Conservation (phyloP, 2,797 vertebrate genomes). For the Garrulus glandarius region DNA sequence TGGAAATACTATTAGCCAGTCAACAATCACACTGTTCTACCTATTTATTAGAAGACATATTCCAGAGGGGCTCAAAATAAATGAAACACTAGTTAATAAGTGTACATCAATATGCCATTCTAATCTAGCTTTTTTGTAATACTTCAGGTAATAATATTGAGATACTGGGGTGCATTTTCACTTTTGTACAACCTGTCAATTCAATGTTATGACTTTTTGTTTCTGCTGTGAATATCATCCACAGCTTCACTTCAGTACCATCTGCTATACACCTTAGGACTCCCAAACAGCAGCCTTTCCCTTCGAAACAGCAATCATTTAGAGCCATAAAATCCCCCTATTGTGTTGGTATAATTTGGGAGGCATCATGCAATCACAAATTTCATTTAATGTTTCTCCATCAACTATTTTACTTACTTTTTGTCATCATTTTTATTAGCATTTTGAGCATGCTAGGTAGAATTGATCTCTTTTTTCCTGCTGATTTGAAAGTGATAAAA, state of each 20-base stretch:
- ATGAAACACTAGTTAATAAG: conserved; percentile 25
- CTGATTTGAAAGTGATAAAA: neutral
- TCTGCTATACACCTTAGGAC: conserved; percentile 68
- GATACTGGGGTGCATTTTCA: conserved; percentile 53
- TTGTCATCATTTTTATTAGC: conserved; percentile 16
- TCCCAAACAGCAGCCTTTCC: neutral
- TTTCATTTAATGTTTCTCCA: conserved; percentile 29
- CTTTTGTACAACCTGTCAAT: conserved; percentile 50
- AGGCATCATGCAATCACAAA: conserved; percentile 7
- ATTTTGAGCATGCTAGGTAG: neutral
- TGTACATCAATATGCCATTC: neutral
- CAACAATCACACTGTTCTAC: neutral
- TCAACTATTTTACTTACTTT: conserved; percentile 8
- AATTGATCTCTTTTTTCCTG: neutral
- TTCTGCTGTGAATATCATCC: conserved; percentile 57
- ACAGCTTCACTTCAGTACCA: conserved; percentile 56
- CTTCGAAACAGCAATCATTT: conserved; percentile 42
- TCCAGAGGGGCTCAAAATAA: conserved; percentile 30
- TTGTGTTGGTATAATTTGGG: conserved; percentile 12
- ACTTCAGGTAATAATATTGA: neutral
- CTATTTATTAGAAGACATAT: neutral
- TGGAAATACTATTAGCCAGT: neutral
- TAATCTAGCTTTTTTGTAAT: neutral
- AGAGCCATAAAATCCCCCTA: conserved; percentile 53
- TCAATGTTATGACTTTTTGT: conserved; percentile 37